Percentiles rank a stretch among this genome's conserved stretches.
Conservation (phyloP, 2,888 invertebrate genomes). For the Pollenia labialis region DNA sequence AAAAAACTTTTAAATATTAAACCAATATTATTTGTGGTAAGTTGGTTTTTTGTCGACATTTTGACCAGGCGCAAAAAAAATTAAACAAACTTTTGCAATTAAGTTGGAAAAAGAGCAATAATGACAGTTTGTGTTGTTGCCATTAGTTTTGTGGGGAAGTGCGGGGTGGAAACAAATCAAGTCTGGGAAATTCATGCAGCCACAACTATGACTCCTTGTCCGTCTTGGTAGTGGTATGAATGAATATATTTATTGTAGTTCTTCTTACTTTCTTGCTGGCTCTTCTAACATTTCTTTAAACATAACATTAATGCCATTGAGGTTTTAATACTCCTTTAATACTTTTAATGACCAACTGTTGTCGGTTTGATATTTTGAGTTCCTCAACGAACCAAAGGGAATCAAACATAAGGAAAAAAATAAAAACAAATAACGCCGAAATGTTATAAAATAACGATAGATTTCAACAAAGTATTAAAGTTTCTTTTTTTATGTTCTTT, state of each 20-base stretch:
- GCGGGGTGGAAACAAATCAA: slow-evolving; percentile 20
- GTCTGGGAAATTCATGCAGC: background rate
- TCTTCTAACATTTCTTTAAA: slow-evolving; percentile 42
- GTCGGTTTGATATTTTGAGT: slow-evolving; percentile 58
- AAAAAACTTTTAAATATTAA: slow-evolving; percentile 69
- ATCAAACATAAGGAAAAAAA: background rate
- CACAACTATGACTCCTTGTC: slow-evolving; percentile 24
- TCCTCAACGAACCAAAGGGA: background rate
- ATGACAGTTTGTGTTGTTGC: slow-evolving; percentile 60
- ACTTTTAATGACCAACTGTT: slow-evolving; percentile 73
- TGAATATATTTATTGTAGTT: slow-evolving; percentile 33
- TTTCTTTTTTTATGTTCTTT: slow-evolving; percentile 18
- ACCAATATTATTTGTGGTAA: slow-evolving; percentile 73
- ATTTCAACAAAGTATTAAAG: slow-evolving; percentile 50
- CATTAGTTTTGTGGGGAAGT: background rate
- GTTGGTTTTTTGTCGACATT: slow-evolving; percentile 58
- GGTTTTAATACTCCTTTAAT: slow-evolving; percentile 69
- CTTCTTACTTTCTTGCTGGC: background rate
- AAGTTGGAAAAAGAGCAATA: slow-evolving; percentile 63
- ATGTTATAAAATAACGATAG: slow-evolving; percentile 14
- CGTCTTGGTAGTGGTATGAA: background rate
- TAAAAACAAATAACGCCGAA: background rate
- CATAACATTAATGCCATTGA: slow-evolving; percentile 61
- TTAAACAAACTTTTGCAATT: slow-evolving; percentile 69
- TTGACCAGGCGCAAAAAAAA: slow-evolving; percentile 46